Percentiles rank a stretch among this genome's conserved stretches.
These are phyloP conservation scores for Laupala kohalensis DNA, from an alignment of 1,140 invertebrate species.

Conservation along the genomic window DNA sequence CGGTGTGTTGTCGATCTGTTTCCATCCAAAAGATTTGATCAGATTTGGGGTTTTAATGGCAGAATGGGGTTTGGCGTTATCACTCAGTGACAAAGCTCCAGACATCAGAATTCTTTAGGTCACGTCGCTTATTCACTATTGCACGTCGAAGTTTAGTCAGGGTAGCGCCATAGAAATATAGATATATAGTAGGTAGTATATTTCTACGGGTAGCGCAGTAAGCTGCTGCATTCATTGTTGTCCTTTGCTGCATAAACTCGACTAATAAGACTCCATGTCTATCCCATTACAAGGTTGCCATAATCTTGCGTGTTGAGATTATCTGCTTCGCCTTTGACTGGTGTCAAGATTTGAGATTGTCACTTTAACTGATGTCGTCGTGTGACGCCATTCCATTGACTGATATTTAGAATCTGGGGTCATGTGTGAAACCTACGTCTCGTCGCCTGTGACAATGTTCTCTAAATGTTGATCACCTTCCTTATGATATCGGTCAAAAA, in stretches of 20 bases:
- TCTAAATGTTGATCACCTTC: conserved; percentile 17
- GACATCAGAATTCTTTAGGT: conserved; percentile 15
- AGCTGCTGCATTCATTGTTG: conserved; percentile 19
- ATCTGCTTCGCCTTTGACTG: background rate
- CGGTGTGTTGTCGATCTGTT: conserved; percentile 24
- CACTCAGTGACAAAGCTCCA: conserved; percentile 21
- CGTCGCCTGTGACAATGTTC: conserved; percentile 20
- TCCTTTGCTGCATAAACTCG: conserved; percentile 19
- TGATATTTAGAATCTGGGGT: conserved; percentile 20
- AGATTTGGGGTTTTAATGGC: conserved; percentile 14
- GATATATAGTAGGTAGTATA: too few relatives aligned
- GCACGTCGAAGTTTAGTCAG: conserved; percentile 14
- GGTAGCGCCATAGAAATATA: too few relatives aligned
- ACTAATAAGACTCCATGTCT: conserved; percentile 19
- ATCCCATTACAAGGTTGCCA: conserved; percentile 20
- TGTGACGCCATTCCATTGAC: conserved; percentile 12
- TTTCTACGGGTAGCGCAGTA: conserved; percentile 19
- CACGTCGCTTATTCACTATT: conserved; percentile 17
- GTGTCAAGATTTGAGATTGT: too few relatives aligned
- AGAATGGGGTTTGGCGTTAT: conserved; percentile 25
- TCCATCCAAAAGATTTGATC: conserved; percentile 21
- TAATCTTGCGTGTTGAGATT: conserved; percentile 12
- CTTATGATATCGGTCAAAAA: conserved; percentile 10
- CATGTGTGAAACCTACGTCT: conserved; percentile 21
- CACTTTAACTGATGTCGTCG: background rate